Evolutionary conservation across 2,888 invertebrate species (phyloP).

Genomic region (Toxonevra muliebris): DNA sequence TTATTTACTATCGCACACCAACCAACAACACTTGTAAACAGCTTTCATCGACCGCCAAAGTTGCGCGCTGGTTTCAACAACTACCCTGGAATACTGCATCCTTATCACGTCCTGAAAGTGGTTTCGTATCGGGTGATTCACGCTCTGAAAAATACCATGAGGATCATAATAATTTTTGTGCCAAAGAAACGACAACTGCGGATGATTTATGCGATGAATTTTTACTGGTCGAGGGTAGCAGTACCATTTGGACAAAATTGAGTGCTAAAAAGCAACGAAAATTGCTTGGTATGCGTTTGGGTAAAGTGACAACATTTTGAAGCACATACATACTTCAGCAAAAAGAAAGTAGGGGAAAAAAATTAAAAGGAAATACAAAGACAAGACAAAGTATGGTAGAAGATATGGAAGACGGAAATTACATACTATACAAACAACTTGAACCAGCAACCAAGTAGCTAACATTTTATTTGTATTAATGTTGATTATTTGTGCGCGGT

Average conservation of each 20-base stretch:
- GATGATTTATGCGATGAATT: constrained; percentile 69
- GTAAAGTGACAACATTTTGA: constrained; percentile 77
- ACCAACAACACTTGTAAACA: constrained; percentile 54
- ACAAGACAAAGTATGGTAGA: too few species aligned
- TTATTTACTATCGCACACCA: not conserved
- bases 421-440: too few species aligned
- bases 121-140: constrained; percentile 76
- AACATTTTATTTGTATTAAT: too few species aligned
- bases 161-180: constrained; percentile 62
- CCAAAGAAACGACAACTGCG: constrained; percentile 54
- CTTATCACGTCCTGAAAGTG: constrained; percentile 79
- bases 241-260: constrained; percentile 74
- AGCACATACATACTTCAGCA: not conserved
- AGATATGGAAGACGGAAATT: too few species aligned
- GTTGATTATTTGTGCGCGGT: too few species aligned
- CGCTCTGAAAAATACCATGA: constrained; percentile 68
- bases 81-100: constrained; percentile 68
- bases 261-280: constrained; percentile 77
- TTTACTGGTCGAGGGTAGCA: constrained; percentile 74
- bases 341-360: too few species aligned
- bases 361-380: too few species aligned
- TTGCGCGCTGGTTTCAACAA: constrained; percentile 83
- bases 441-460: too few species aligned
- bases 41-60: constrained; percentile 81
- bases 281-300: constrained; percentile 74